Evolutionary conservation across 2,113 vertebrate genomes (phyloP).

Genomic region (Erpornis zantholeuca): DNA sequence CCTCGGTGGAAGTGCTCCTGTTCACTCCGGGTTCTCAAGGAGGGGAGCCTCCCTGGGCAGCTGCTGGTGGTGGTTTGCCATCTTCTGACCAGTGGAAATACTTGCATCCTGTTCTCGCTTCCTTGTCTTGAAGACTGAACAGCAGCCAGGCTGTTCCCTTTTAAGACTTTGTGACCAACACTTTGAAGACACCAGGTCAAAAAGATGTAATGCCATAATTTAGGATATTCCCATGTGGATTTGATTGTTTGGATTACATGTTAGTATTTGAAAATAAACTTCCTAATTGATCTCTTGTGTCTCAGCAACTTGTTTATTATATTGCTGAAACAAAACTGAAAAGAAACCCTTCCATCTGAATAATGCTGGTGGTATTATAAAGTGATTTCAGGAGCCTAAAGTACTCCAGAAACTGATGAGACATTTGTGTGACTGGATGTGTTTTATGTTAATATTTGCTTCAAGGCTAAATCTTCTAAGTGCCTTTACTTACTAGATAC

Average conservation of each 20-base stretch:
- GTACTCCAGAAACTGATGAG: not conserved
- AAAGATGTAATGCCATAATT: not conserved
- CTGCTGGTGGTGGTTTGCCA: not conserved
- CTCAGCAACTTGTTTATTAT: not conserved
- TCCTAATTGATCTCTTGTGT: not conserved
- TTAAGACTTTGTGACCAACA: not conserved
- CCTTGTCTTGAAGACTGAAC: not conserved
- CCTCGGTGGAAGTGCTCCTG: not conserved
- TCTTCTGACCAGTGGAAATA: not conserved
- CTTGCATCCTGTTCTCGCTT: not conserved
- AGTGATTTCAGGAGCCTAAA: not conserved
- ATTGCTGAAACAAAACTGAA: not conserved
- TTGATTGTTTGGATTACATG: not conserved
- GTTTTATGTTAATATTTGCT: not conserved
- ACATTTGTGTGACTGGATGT: not conserved
- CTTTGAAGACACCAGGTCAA: not conserved
- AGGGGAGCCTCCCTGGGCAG: not conserved
- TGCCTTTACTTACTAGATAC: not conserved
- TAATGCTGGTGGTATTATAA: not conserved
- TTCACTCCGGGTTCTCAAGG: not conserved
- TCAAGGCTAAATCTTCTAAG: not conserved
- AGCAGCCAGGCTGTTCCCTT: not conserved
- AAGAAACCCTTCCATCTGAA: not conserved
- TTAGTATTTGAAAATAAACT: not conserved
- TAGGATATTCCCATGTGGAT: not conserved